Evolutionary conservation across 2,888 invertebrate genomes (phyloP).

Genomic region (Drosophila anomalata): DNA sequence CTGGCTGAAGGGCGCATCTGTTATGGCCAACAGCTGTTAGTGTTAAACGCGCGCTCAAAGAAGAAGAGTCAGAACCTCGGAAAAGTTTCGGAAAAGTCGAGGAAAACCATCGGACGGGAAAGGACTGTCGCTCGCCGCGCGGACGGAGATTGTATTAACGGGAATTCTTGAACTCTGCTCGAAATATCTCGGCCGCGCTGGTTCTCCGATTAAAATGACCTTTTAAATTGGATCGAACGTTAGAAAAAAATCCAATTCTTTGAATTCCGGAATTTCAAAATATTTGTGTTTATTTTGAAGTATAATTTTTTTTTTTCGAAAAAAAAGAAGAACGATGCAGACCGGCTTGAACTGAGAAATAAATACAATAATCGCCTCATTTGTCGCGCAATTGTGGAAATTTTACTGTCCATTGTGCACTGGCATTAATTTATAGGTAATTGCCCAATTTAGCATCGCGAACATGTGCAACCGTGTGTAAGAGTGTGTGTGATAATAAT

Average conservation of each 20-base stretch:
- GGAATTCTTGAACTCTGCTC: background rate
- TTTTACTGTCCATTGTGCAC: slow-evolving; percentile 10
- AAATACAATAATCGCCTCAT: background rate
- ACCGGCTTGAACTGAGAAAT: slow-evolving; percentile 9
- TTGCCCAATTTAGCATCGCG: slow-evolving; percentile 13
- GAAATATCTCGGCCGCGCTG: background rate
- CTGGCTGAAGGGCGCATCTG: no score
- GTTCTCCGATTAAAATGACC: background rate
- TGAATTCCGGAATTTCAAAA: background rate
- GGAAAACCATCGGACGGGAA: slow-evolving; percentile 2
- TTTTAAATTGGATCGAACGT: background rate
- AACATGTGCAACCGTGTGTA: slow-evolving; percentile 29
- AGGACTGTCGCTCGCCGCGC: slow-evolving; percentile 1
- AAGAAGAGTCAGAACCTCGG: background rate
- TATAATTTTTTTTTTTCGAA: background rate
- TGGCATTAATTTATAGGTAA: slow-evolving; percentile 12
- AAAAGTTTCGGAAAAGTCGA: background rate
- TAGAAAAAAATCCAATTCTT: background rate
- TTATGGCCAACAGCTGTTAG: no score
- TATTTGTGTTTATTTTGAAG: background rate
- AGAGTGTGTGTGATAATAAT: slow-evolving; percentile 29
- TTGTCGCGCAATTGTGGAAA: slow-evolving; percentile 22
- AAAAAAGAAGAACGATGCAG: background rate
- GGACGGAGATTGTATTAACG: slow-evolving; percentile 1
- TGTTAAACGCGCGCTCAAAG: no score